Percentiles rank a stretch among this genome's conserved stretches.
Evolutionary conservation across 1,140 invertebrate species (phyloP).

Genomic region (Danaus melanippus): DNA sequence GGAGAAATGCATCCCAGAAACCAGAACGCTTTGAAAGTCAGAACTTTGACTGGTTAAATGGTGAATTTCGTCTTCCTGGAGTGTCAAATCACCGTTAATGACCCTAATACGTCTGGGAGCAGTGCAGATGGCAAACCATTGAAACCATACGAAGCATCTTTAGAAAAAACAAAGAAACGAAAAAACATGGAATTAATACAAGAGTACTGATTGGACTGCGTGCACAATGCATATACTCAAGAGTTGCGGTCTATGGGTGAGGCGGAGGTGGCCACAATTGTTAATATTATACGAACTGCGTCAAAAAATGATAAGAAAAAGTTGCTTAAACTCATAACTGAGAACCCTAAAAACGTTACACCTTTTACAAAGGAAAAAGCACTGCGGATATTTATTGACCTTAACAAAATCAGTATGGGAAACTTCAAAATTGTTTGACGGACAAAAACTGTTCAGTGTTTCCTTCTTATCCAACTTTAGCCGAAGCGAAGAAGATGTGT

Average conservation of each 20-base stretch:
- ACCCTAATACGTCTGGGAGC: constrained; percentile 9
- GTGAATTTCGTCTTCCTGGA: constrained; percentile 5
- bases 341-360: too few species aligned
- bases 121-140: constrained; percentile 5
- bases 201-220: constrained; percentile 4
- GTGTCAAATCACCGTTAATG: constrained; percentile 5
- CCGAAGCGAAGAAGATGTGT: too few species aligned
- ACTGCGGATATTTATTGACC: too few species aligned
- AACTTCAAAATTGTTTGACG: too few species aligned
- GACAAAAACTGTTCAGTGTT: too few species aligned
- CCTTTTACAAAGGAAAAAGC: too few species aligned
- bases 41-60: not conserved
- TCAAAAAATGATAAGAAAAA: too few species aligned
- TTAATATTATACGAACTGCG: too few species aligned
- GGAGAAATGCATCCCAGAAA: not conserved
- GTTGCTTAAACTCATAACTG: too few species aligned
- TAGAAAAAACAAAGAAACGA: constrained; percentile 9
- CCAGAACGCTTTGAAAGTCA: too few species aligned
- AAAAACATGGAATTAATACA: constrained; percentile 9
- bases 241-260: constrained; percentile 7
- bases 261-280: not conserved
- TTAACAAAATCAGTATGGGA: too few species aligned
- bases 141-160: constrained; percentile 7
- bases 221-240: constrained; percentile 7
- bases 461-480: too few species aligned